phyloP scores from a whole-genome alignment of 2,113 vertebrate genomes.

The Paraplagusia blochii region DNA sequence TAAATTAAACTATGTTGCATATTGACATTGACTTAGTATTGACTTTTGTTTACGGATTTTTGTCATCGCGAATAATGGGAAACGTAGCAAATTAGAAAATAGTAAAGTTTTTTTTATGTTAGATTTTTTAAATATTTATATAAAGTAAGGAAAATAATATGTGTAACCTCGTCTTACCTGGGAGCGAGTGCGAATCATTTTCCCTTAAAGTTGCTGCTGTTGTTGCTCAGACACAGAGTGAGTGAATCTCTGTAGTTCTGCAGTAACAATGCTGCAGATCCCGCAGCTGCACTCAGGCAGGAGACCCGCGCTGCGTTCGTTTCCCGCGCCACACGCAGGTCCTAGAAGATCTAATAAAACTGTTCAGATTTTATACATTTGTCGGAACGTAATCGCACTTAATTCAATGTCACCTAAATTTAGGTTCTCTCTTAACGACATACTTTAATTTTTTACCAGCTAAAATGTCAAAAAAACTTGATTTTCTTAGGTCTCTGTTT shows the following conservation, averaged over 20 bases:
- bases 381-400: too few species aligned
- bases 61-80: too few species aligned
- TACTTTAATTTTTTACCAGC: not conserved
- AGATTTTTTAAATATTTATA: too few species aligned
- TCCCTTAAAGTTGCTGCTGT: not conserved
- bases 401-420: too few species aligned
- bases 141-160: too few species aligned
- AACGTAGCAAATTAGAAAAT: too few species aligned
- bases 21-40: too few species aligned
- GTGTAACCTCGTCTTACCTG: slow-evolving; percentile 54
- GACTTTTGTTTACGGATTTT: too few species aligned
- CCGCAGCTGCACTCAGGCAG: not conserved
- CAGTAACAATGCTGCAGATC: slow-evolving; percentile 20
- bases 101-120: too few species aligned
- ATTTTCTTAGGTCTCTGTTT: rapidly evolving
- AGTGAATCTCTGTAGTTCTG: not conserved
- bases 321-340: slow-evolving; percentile 67
- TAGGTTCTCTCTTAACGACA: too few species aligned
- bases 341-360: slow-evolving; percentile 59
- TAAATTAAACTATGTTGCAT: not conserved
- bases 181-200: slow-evolving; percentile 70
- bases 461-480: rapidly evolving
- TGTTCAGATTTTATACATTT: not conserved
- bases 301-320: slow-evolving; percentile 21
- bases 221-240: not conserved